Evolutionary conservation across 2,888 invertebrate genomes (phyloP).

Genomic region (Pristionchus exspectatus): DNA sequence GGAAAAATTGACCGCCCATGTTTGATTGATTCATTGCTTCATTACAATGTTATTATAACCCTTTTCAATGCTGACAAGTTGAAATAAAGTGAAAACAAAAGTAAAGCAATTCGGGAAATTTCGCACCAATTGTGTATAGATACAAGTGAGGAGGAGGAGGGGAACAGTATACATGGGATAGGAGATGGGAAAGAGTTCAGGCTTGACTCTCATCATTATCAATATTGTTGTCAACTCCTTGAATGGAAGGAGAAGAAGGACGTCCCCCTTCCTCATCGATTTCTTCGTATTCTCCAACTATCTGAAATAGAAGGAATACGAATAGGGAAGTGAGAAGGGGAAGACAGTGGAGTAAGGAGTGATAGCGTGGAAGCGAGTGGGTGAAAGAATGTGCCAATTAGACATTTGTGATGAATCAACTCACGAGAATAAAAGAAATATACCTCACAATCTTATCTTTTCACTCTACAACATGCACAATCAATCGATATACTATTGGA

Average conservation of each 20-base stretch:
- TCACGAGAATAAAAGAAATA: neutral
- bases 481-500: neutral
- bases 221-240: slow-evolving; percentile 7
- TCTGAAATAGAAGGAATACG: neutral
- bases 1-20: slow-evolving; percentile 18
- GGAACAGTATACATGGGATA: neutral
- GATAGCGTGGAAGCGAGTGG: slow-evolving; percentile 20
- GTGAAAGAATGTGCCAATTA: neutral
- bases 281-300: slow-evolving; percentile 32
- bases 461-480: neutral
- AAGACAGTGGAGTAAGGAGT: neutral
- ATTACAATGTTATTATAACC: neutral
- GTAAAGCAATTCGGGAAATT: slow-evolving; percentile 21
- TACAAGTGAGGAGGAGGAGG: slow-evolving; percentile 32
- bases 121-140: slow-evolving; percentile 31
- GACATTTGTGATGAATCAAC: neutral
- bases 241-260: slow-evolving; percentile 11
- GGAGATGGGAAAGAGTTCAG: neutral
- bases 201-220: slow-evolving; percentile 36
- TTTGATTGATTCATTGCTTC: slow-evolving; percentile 3
- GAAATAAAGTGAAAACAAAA: slow-evolving; percentile 15
- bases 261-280: slow-evolving; percentile 22
- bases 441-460: slow-evolving; percentile 40
- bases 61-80: slow-evolving; percentile 11
- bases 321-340: neutral